Evolutionary conservation across 2,113 vertebrate genomes (phyloP).

Genomic region (Xiphophorus maculatus): DNA sequence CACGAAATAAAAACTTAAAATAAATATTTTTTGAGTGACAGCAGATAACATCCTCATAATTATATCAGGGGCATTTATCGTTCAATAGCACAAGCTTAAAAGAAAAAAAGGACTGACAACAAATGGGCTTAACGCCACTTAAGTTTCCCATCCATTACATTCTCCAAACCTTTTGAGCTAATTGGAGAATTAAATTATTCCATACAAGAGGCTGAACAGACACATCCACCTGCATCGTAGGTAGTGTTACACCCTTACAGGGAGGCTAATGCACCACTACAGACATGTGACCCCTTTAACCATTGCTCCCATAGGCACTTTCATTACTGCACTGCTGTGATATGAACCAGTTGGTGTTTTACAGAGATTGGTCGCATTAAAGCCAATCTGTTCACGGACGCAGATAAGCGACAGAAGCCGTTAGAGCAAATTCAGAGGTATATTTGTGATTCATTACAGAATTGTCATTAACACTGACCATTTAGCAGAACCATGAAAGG

Average conservation of each 20-base stretch:
- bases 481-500: conserved; percentile 58
- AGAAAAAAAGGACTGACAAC: conserved; percentile 79
- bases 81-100: conserved; percentile 80
- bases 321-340: conserved; percentile 48
- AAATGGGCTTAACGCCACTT: conserved; percentile 86
- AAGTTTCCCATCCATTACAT: conserved; percentile 75
- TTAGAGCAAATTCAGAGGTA: conserved; percentile 63
- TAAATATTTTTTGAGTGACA: not conserved
- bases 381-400: conserved; percentile 48
- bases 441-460: conserved; percentile 62
- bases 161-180: conserved; percentile 84
- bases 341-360: conserved; percentile 35
- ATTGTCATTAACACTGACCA: conserved; percentile 62
- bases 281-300: conserved; percentile 43
- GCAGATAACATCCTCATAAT: conserved; percentile 26
- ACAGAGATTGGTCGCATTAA: conserved; percentile 60
- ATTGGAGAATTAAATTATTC: conserved; percentile 85
- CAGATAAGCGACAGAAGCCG: conserved; percentile 45
- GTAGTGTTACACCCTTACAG: conserved; percentile 53
- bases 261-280: conserved; percentile 49
- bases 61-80: not conserved
- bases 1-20: not conserved
- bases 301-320: conserved; percentile 49
- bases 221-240: conserved; percentile 39
- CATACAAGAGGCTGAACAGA: conserved; percentile 83